Percentiles rank a stretch among this genome's conserved stretches.
These are phyloP conservation scores for Falcunculus frontatus DNA, from an alignment of 2,113 vertebrate species.

Conservation along the genomic window DNA sequence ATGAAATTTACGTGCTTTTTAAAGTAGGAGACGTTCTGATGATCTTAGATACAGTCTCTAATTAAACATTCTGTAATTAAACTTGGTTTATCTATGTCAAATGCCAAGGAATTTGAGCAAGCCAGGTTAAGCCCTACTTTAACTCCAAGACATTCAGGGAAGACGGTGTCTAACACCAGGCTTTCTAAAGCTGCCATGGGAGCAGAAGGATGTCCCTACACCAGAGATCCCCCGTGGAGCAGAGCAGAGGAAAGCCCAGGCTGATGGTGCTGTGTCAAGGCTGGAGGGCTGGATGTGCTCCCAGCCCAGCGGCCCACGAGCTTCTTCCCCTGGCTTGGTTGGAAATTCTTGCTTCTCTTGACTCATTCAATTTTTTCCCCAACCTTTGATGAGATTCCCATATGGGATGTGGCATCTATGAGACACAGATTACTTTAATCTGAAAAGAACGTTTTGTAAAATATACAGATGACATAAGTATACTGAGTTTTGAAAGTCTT, in stretches of 20 bases:
- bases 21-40: neutral
- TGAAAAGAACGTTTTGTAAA: neutral
- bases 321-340: neutral
- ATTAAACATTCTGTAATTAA: slow-evolving; percentile 44
- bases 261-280: neutral
- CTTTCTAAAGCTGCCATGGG: neutral
- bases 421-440: neutral
- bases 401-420: neutral
- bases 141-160: neutral
- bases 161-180: neutral
- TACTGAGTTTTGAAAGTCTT: neutral
- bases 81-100: neutral
- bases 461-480: neutral
- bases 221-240: neutral
- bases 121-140: neutral
- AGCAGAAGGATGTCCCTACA: neutral
- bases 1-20: neutral
- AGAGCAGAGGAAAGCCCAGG: neutral
- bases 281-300: neutral
- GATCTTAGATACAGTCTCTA: slow-evolving; percentile 15
- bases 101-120: neutral
- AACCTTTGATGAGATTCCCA: neutral
- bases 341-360: neutral
- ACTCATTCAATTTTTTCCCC: neutral
- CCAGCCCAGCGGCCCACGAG: neutral